Base-by-base conservation (phyloP, 2,113 vertebrate genomes). In the Miniopterus natalensis region DNA sequence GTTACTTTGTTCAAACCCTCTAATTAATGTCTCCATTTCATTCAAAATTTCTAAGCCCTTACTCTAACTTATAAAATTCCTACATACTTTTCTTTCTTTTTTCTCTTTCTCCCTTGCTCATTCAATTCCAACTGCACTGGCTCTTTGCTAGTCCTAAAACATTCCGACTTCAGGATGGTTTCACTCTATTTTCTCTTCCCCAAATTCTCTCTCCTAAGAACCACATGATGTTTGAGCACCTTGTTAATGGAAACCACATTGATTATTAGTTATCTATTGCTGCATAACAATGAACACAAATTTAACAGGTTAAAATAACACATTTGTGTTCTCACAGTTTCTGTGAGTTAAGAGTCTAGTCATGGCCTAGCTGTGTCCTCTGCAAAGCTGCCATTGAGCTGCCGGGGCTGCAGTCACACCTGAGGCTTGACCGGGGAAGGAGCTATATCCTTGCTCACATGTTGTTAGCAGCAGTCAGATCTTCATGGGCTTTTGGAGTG, bases 11-110 rank as follows among this genome's bases (percentile, higher is more conserved):
- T 75, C 31, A 68, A 31, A 74, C 20, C 8, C 49, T 57, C 59
- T 81, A 57, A 84, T 31, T 75, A 87, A 55, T 65, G 13, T 74
- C 47, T 92, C 6, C 81, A 40, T 83, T 95, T 91, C 47, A 83
- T 17, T 90, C 36, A 74, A 87, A 87, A 93, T 77, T 3, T 80
- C 45, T 61, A 66, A 95, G 36, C 42, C 45, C 17, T 84, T 63
- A 79, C 3, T 47, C 25, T 65, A 27, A 40, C 25, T 80, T 40
- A 70, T 59, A 70, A 75, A 88, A 49, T 88, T 57, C 17, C 23
- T 42, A 20, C 17, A 11, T 49, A 13, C 59, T 36, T 65, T 66
- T 83, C 42, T 84, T 11, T 71, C 4, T 29, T 87, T 47, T 73
- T 20, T 20, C 88, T 61, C 5, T 40, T 4, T 45, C 40, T 95